Evolutionary conservation across 1,140 invertebrate genomes (phyloP), one percentile per base, ranked within the genome.

Genomic region (Aphaenogaster ashmeadi): DNA sequence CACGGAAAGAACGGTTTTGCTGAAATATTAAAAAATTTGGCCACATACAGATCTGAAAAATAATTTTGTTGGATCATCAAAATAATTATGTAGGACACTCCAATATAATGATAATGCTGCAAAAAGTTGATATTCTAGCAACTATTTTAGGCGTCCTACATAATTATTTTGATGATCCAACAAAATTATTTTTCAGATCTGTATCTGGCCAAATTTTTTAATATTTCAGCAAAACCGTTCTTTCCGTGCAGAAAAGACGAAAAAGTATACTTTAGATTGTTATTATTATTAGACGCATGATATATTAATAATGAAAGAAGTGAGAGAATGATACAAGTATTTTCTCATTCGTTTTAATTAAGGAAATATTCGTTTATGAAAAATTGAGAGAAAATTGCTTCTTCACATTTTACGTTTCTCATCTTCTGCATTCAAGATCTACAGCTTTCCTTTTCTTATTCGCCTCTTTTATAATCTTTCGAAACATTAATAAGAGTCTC

Each of bases 381-480:
- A 77, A 77, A 58, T 44, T 60, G 13, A 69, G 21, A 77, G 36
- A 3, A 77, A 77, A 54, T 74, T 77, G 52, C 13, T 41, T 6
- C 36, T 75, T 54, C 6, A 21, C 18, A 56, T 38, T 56, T 77
- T 27, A 56, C 3, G 0, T 27, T 21, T 27, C 8, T 6, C 36
- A 5, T 58, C 7, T 38, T 56, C n/a, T 36, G 4, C n/a, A 56
- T 18, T 75, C 11, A 41, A 56, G 36, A 75, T 75, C 9, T 56
- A 18, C 11, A 77, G 27, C 36, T 58, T 11, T 44, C 11, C 36
- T 41, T 75, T 36, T 41, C 13, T 60, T 18, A 60, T 33, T 27
- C 15, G 1, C 6, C n/a, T 27, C 3, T 60, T 58, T 77, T 38
- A 44, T 27, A 41, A 41, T 44, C 11, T n/a, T 60, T 27, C 8